Evolutionary conservation across 2,888 invertebrate genomes (phyloP), one percentile per base, ranked within the genome.

Genomic region (Chloroclysta siterata): DNA sequence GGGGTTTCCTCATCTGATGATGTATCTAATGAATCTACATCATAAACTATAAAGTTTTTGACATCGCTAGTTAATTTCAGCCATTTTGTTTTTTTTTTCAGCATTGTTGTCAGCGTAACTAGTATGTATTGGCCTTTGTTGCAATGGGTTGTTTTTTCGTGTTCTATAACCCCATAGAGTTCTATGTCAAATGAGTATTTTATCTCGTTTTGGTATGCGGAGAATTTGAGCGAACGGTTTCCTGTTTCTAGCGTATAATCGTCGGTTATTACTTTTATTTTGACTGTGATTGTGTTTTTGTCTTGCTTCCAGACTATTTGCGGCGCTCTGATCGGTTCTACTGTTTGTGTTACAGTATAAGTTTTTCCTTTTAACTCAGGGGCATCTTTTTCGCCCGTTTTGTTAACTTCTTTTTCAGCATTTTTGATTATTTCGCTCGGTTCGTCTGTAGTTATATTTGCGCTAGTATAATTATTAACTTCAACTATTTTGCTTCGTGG

Each of bases 61-160:
- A 67, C 65, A 17, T 82, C 81, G 65, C 73, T 85, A 0, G 83
- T 81, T 28, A 93, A 69, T 0, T 78, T 80, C 7, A 85, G 53
- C 93, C 93, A 93, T 39, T 80, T 86, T 4, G 48, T 53, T 0
- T 5, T 0, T n/a, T 71, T 85, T 0, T 77, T 66, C 44, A 87
- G 68, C 7, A 88, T 47, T 73, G 91, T 90, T 2, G 15, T 53
- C 7, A 93, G 56, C 29, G 77, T 83, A 0, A 93, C 80, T 17
- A 80, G 70, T n/a, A 93, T 82, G 44, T 90, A 89, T 5, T 84
- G 83, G 0, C 90, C 90, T 76, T 87, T 90, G 61, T 87, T 84
- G 0, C 74, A 69, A 66, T 93, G 90, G 0, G 54, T 68, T 0
- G 78, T 82, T 51, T 72, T 78, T 0, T 75, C 70, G 0, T 62